phyloP scores from a whole-genome alignment of 2,888 invertebrate species.

The Lagria hirta region DNA sequence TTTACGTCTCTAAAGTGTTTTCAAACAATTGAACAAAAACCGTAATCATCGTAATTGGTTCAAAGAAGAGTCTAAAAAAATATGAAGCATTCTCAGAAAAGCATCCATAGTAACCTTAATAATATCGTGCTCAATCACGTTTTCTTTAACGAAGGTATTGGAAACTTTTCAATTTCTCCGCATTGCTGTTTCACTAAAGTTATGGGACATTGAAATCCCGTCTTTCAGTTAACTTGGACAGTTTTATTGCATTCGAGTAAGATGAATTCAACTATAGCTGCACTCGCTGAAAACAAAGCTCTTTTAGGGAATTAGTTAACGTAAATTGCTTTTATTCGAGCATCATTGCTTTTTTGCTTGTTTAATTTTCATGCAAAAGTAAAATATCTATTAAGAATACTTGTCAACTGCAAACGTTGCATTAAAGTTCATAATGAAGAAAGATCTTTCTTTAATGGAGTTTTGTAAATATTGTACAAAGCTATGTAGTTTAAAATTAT shows the following conservation, averaged over 20 bases:
- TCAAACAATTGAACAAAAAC: too few relatives aligned
- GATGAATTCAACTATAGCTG: constrained; percentile 21
- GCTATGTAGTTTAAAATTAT: too few relatives aligned
- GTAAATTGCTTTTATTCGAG: constrained; percentile 27
- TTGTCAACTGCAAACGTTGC: too few relatives aligned
- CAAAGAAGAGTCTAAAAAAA: constrained; percentile 5
- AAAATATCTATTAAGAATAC: too few relatives aligned
- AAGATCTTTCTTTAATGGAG: too few relatives aligned
- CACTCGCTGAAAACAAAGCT: constrained; percentile 25
- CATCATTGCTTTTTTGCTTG: constrained; percentile 21
- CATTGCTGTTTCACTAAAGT: constrained; percentile 36
- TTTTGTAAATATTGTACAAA: too few relatives aligned
- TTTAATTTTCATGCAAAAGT: too few relatives aligned
- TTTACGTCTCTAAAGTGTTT: too few relatives aligned
- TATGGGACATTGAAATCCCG: constrained; percentile 38
- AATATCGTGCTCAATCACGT: constrained; percentile 27
- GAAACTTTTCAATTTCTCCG: constrained; percentile 40
- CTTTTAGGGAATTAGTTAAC: constrained; percentile 27
- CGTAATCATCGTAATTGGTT: constrained; percentile 17
- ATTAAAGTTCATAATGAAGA: too few relatives aligned
- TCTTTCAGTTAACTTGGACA: constrained; percentile 30
- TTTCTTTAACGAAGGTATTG: constrained; percentile 34
- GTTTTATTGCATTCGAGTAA: constrained; percentile 32
- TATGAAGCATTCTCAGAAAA: constrained; percentile 12
- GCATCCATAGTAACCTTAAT: constrained; percentile 18